These are phyloP conservation scores for Zaprionus ornatus DNA, from an alignment of 1,140 invertebrate species.

Conservation along the genomic window DNA sequence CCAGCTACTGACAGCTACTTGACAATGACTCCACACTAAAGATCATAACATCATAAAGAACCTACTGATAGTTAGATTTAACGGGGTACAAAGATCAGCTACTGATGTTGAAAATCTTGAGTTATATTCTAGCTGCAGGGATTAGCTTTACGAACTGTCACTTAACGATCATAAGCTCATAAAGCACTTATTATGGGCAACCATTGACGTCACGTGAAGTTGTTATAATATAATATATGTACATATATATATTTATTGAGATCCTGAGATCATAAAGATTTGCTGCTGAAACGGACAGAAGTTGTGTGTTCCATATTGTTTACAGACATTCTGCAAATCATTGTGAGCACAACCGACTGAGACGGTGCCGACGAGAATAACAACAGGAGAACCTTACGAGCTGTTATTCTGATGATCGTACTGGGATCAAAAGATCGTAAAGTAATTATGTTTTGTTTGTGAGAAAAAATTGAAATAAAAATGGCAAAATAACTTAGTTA, in stretches of 20 bases:
- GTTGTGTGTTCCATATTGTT: not conserved
- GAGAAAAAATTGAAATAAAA: not conserved
- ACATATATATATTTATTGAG: not conserved
- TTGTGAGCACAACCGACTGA: not conserved
- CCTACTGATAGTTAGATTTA: not conserved
- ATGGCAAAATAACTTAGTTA: not conserved
- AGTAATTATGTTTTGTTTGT: not conserved
- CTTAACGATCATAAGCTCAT: slow-evolving; percentile 47
- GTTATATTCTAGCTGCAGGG: not conserved
- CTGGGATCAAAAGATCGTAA: not conserved
- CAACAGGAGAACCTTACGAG: not conserved
- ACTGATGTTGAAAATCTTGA: not conserved
- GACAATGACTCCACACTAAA: not conserved
- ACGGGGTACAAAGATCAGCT: not conserved
- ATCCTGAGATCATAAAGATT: not conserved
- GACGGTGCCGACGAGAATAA: not conserved
- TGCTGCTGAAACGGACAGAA: not conserved
- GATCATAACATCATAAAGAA: slow-evolving; percentile 19
- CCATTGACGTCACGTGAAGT: slow-evolving; percentile 25
- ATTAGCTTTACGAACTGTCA: slow-evolving; percentile 40
- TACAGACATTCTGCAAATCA: not conserved
- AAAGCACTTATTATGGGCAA: slow-evolving; percentile 31
- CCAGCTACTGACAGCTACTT: not conserved
- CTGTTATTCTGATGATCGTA: not conserved
- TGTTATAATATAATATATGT: not conserved